These are phyloP conservation scores for Echinops telfairi DNA, from an alignment of 2,113 vertebrate species.

Conservation along the genomic window DNA sequence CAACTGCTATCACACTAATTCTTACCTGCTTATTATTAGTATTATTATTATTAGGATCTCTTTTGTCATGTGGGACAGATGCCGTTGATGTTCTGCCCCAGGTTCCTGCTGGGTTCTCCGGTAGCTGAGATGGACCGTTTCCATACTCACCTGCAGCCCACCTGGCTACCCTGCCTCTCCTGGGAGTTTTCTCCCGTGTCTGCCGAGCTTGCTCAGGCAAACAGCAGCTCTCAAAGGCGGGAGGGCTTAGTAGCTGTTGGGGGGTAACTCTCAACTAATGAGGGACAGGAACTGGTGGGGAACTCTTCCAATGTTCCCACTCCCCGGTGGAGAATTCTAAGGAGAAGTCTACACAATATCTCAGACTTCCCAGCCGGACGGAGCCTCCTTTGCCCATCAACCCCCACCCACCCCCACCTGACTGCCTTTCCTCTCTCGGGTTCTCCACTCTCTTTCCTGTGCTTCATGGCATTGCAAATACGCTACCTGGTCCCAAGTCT, in stretches of 20 bases:
- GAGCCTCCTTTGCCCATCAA: not conserved
- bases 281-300: not conserved
- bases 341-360: not conserved
- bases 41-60: not conserved
- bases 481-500: not conserved
- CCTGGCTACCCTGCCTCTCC: not conserved
- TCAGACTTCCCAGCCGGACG: not conserved
- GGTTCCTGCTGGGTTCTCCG: not conserved
- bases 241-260: not conserved
- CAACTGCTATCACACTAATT: slow-evolving; percentile 35
- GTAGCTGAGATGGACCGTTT: not conserved
- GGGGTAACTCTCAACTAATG: not conserved
- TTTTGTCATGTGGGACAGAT: not conserved
- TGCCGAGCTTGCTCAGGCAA: not conserved
- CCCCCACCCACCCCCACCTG: not conserved
- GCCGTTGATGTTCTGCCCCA: not conserved
- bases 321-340: not conserved
- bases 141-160: not conserved
- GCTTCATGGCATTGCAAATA: slow-evolving; percentile 10
- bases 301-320: not conserved
- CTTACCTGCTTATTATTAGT: not conserved
- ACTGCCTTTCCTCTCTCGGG: not conserved
- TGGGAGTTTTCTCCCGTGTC: not conserved
- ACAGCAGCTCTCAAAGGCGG: too few relatives aligned
- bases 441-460: not conserved